Evolutionary conservation across 2,888 invertebrate species (phyloP).

Genomic region (Stenchaetothrips biformis): DNA sequence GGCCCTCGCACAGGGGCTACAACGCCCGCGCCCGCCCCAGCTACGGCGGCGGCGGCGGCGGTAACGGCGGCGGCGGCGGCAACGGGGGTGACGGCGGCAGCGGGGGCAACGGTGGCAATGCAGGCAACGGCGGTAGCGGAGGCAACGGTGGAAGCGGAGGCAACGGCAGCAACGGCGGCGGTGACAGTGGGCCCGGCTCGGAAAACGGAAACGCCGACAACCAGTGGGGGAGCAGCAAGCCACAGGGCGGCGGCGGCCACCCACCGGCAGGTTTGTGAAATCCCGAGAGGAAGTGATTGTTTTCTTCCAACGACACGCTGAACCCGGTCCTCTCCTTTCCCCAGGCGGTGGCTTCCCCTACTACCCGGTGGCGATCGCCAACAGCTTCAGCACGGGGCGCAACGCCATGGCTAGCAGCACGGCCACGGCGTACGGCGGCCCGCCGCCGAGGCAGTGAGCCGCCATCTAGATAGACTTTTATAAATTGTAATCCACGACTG

Average conservation of each 20-base stretch:
- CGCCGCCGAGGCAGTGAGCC: constrained; percentile 26
- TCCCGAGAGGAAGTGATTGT: no score
- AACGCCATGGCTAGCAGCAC: constrained; percentile 36
- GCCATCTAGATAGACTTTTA: background rate
- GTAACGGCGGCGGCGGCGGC: background rate
- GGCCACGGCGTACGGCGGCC: constrained; percentile 34
- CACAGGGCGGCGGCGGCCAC: no score
- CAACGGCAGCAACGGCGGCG: background rate
- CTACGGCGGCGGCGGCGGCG: background rate
- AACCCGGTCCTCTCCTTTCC: background rate
- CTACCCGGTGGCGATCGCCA: constrained; percentile 33
- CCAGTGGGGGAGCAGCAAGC: no score
- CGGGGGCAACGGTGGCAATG: background rate
- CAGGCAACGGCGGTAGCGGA: background rate
- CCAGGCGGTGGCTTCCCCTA: constrained; percentile 40
- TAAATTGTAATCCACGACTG: background rate
- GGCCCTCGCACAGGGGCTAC: no score
- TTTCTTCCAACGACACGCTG: background rate
- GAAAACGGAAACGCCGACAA: no score
- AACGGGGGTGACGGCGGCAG: background rate
- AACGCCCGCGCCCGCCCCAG: background rate
- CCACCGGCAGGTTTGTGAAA: no score
- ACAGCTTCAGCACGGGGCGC: constrained; percentile 36
- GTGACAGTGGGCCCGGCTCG: no score
- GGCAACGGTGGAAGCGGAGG: background rate